Evolutionary conservation across 1,140 invertebrate genomes (phyloP), one percentile per base, ranked within the genome.

Genomic region (Monochamus saltuarius): DNA sequence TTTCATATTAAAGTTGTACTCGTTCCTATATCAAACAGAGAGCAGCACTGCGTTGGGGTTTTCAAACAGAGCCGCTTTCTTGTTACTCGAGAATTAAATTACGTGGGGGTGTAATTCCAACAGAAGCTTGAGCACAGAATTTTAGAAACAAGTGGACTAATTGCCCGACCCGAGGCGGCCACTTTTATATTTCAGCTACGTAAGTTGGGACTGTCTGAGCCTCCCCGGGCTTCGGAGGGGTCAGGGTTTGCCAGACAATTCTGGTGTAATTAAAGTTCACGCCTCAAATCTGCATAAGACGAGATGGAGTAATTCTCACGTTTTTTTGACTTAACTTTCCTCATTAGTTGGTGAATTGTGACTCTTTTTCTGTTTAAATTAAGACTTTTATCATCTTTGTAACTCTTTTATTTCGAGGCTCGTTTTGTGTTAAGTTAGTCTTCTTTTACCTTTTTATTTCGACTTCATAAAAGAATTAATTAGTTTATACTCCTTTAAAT

Each of bases 311-410:
- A 17, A 49, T 49, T 49, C 46, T 49, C 46, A 22, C 46, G 46
- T 49, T 49, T 49, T 49, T 49, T 19, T 16, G 13, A n/a, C 46
- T 40, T 19, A 49, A 49, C 46, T 49, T 49, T 49, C 46, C 46
- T 49, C 46, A 49, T 49, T 49, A 49, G 46, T 49, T 16, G 22
- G n/a, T 49, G 46, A 49, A 22, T 49, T 49, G 46, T 34, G 46
- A 49, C 46, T 22, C 46, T 7, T 49, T 34, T 49, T 49, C 46
- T 49, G 16, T 22, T 49, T 22, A 34, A 49, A 49, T 49, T 16
- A 49, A 34, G 46, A 49, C 46, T 49, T 49, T 49, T 49, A 49
- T 49, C 29, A 49, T 22, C 46, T 49, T 49, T 22, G 46, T 22
- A 22, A 19, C 46, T 49, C 46, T 49, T 49, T 49, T 49, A n/a